Evolutionary conservation across 2,888 invertebrate genomes (phyloP), one percentile per base, ranked within the genome.

Genomic region (Cephonodes hylas): DNA sequence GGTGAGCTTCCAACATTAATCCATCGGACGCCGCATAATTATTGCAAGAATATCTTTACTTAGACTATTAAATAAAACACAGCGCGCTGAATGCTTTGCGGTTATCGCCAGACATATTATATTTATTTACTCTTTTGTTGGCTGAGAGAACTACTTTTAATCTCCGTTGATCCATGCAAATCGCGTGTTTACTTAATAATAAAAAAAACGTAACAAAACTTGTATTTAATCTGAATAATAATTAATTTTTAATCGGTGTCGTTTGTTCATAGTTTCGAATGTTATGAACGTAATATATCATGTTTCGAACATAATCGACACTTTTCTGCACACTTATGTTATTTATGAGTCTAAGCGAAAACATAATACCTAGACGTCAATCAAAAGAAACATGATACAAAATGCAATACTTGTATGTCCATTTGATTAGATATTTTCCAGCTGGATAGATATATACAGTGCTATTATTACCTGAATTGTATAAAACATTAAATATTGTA

Each of bases 21-120:
- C 3, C 27, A 15, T n/a, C n/a, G 27, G 25, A 48, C 27, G 15
- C 48, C 3, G 15, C 8, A 27, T 48, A 48, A 48, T 48, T 48
- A 48, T 27, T 48, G 27, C 53, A 31, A 53, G 31, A 53, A 53
- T 31, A 18, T 53, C 31, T 31, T 53, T 18, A 18, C 27, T 53
- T 31, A 31, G 8, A 31, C 53, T 53, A 53, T 53, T 31, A 53
- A 53, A 53, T 31, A 53, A 53, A 53, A 31, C 31, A 53, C 53
- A 44, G 20, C 48, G 27, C 15, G 31, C 5, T 18, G 18, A 18
- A 25, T 8, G 53, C 18, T 53, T 53, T 53, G 53, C 31, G 53
- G 53, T 53, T 31, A 18, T 8, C 31, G 7, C 3, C 31, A 15
- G 22, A 15, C 18, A 18, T 18, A 8, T n/a, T 31, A 31, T 15